Evolutionary conservation across 2,797 vertebrate species (phyloP), one percentile per base, ranked within the genome.

Genomic region (Myotis pilosus): DNA sequence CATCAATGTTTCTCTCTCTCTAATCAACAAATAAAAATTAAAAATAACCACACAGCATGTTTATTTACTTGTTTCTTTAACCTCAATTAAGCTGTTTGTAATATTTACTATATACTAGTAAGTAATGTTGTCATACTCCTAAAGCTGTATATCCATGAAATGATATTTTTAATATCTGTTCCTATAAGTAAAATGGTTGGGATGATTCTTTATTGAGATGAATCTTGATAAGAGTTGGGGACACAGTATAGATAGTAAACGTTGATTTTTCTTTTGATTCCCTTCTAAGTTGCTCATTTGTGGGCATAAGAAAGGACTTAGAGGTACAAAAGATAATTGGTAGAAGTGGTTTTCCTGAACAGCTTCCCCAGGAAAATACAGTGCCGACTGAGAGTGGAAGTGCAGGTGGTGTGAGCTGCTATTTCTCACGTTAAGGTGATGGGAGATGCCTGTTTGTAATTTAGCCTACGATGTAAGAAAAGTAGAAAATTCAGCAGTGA

Each of bases 381-480:
- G 3, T 87, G 44, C 38, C 68, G n/a, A 6, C 44, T 33, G 23
- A 51, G 28, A 76, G 15, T 81, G 33, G 55, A 91, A 87, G 25
- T 13, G 9, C 62, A 23, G 62, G 16, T 53, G 36, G 12, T 51
- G 0, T 66, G 38, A 74, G 64, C 25, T 82, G 80, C 51, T 83
- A 41, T 80, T 93, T 88, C 22, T 71, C 36, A 15, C 83, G 53
- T 44, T 53, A 71, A 94, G 38, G 47, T 89, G 62, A 64, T 51
- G 90, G 64, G 19, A 93, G 25, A 89, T 80, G 23, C 15, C n/a
- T 74, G n/a, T 86, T 94, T 80, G 41, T 83, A 80, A 83, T 89
- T 91, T 91, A 87, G 33, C 10, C 19, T 68, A 69, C 86, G 38
- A 83, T 0, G 0, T 88, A 83, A 96, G 57, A 51, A 85, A 93